These are phyloP conservation scores for Cyclophora albipunctata DNA, from an alignment of 2,888 invertebrate genomes.

Conservation along the genomic window DNA sequence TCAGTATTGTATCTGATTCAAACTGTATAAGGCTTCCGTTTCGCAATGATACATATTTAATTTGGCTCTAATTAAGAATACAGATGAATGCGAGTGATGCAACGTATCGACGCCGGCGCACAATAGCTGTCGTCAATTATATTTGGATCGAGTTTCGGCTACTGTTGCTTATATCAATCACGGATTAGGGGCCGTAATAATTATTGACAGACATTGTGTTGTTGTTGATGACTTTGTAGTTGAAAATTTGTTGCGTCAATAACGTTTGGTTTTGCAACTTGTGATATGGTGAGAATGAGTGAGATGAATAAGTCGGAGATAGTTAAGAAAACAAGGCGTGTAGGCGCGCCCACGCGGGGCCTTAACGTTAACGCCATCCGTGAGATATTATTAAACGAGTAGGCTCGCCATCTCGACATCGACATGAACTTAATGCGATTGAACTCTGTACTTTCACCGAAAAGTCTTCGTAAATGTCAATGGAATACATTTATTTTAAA, in stretches of 20 bases:
- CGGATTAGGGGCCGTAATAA: slow-evolving; percentile 55
- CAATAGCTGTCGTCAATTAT: slow-evolving; percentile 59
- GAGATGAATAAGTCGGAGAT: slow-evolving; percentile 15
- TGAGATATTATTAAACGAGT: slow-evolving; percentile 2
- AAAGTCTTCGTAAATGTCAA: slow-evolving; percentile 8
- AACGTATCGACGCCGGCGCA: slow-evolving; percentile 30
- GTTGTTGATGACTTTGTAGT: slow-evolving; percentile 27
- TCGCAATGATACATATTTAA: slow-evolving; percentile 45
- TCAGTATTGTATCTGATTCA: slow-evolving; percentile 31
- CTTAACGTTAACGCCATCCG: background rate
- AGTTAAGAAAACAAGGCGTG: slow-evolving; percentile 1
- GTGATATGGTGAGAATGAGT: slow-evolving; percentile 7
- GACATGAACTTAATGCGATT: background rate
- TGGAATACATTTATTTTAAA: background rate
- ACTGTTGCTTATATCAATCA: slow-evolving; percentile 66
- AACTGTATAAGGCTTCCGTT: slow-evolving; percentile 39
- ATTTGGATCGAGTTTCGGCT: slow-evolving; percentile 39
- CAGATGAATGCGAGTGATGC: slow-evolving; percentile 34
- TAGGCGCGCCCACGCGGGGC: slow-evolving; percentile 8
- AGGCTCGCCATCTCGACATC: background rate
- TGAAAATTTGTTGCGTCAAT: slow-evolving; percentile 22
- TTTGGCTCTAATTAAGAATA: slow-evolving; percentile 56
- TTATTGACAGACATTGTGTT: slow-evolving; percentile 59
- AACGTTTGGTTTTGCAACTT: slow-evolving; percentile 10
- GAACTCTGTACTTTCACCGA: slow-evolving; percentile 6